Percentiles rank a stretch among this genome's conserved stretches.
Evolutionary conservation across 2,113 vertebrate species (phyloP).

Genomic region (Pterocles burchelli): DNA sequence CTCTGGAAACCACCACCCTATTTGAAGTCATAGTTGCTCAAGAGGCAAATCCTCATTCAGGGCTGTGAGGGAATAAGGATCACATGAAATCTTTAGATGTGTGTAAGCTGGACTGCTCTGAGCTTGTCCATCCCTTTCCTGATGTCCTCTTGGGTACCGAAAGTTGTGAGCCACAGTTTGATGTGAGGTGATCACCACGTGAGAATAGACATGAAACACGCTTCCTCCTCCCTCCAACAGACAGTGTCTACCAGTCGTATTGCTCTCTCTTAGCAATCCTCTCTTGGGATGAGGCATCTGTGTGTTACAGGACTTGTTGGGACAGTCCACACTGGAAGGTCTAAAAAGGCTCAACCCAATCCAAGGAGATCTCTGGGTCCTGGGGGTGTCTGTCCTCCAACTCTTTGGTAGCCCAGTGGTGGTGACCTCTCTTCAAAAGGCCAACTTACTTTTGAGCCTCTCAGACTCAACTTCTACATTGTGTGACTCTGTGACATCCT

Average conservation of each 20-base stretch:
- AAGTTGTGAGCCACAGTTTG: neutral
- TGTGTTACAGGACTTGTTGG: neutral
- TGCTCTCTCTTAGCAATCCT: neutral
- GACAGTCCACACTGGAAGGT: neutral
- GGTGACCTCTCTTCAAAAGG: neutral
- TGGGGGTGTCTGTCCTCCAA: neutral
- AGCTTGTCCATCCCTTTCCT: neutral
- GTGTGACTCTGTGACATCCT: neutral
- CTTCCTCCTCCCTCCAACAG: neutral
- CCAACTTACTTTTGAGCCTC: neutral
- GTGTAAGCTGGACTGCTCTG: neutral
- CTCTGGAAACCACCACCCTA: neutral
- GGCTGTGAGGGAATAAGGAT: neutral
- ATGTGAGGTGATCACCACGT: neutral
- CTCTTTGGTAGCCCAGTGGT: neutral
- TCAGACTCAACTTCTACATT: neutral
- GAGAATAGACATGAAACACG: accelerated
- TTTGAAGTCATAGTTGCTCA: neutral
- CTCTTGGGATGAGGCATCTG: neutral
- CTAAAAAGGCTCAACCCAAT: neutral
- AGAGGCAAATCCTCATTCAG: neutral
- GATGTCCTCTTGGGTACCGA: accelerated
- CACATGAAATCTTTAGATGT: neutral
- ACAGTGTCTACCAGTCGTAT: neutral
- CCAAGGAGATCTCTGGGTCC: neutral